Conservation (phyloP, 1,140 invertebrate species). For the Drosophila sturtevanti region DNA sequence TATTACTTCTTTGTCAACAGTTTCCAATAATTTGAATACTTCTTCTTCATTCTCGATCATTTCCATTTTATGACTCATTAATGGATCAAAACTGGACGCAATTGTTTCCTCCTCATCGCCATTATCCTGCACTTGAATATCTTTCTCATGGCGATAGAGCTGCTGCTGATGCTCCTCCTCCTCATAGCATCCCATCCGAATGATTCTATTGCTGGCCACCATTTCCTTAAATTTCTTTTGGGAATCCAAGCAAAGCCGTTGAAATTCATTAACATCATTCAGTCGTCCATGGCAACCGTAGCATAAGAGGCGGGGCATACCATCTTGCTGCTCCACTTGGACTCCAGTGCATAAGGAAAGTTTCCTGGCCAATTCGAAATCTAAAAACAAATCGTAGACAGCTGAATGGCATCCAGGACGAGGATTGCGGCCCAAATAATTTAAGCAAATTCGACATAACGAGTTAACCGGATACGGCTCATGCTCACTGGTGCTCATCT, state of each 20-base stretch:
- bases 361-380: constrained; percentile 61
- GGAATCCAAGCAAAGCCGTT: constrained; percentile 53
- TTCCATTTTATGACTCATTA: constrained; percentile 67
- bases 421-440: constrained; percentile 37
- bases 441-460: constrained; percentile 70
- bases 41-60: constrained; percentile 74
- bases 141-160: constrained; percentile 3
- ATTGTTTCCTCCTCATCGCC: constrained; percentile 36
- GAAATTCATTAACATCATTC: constrained; percentile 66
- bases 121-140: constrained; percentile 44
- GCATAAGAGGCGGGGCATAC: constrained; percentile 63
- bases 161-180: constrained; percentile 31
- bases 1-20: constrained; percentile 56
- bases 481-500: constrained; percentile 20
- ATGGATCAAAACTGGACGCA: constrained; percentile 57
- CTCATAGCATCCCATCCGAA: constrained; percentile 32
- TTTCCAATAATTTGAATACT: constrained; percentile 71
- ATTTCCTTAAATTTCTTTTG: constrained; percentile 59
- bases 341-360: constrained; percentile 58
- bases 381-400: constrained; percentile 57
- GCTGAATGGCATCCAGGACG: not conserved
- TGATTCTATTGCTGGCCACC: constrained; percentile 36
- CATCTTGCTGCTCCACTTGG: constrained; percentile 57
- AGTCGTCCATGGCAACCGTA: constrained; percentile 47
- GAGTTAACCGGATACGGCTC: constrained; percentile 39